Base-by-base conservation (phyloP, 2,888 invertebrate genomes). In the Peribatodes rhomboidaria region DNA sequence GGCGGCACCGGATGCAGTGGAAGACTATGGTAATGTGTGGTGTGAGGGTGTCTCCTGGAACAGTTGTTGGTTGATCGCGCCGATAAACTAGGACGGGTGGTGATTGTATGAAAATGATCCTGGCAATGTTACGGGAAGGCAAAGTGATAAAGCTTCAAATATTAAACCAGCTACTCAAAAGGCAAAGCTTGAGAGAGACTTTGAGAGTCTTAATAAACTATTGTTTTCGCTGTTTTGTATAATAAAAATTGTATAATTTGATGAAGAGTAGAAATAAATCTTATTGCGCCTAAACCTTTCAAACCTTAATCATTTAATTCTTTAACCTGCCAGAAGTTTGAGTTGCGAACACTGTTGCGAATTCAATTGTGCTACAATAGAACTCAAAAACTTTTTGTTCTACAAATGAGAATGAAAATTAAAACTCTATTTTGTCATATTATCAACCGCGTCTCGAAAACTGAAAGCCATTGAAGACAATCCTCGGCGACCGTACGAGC, bases 1-100 rank as follows among this genome's bases (percentile, higher is more conserved):
- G 80, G 80, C 71, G 80, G 72, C 50, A 75, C 78, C 79, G 80
- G 80, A 80, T 78, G 75, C 72, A 44, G 68, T 70, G 75, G 52
- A 71, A 74, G 73, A 71, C 75, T 77, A 72, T 61, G 72, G 72
- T 71, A 74, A 77, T 75, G 67, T 31, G 18, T 10, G 22, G 18
- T 13, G 58, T 49, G 46, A 58, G 27, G 58, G 39, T 50, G 52
- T 42, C 41, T 62, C 35, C 27, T 44, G 44, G 33, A 13, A 18
- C 16, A 10, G 33, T 57, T 58, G 58, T 64, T 58, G 41, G 58
- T 58, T 54, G 63, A 58, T 64, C 39, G 42, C 9, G 7, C 0
- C 6, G 62, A 62, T 62, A 37, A 39, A 46, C 2, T 20, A 8
- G 16, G 22, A 31, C 13, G 49, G 11, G 37, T n/a, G 37, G 31